Percentiles rank a stretch among this genome's conserved stretches.
phyloP scores from a whole-genome alignment of 2,888 invertebrate genomes.

The Entomobrya multifasciata region DNA sequence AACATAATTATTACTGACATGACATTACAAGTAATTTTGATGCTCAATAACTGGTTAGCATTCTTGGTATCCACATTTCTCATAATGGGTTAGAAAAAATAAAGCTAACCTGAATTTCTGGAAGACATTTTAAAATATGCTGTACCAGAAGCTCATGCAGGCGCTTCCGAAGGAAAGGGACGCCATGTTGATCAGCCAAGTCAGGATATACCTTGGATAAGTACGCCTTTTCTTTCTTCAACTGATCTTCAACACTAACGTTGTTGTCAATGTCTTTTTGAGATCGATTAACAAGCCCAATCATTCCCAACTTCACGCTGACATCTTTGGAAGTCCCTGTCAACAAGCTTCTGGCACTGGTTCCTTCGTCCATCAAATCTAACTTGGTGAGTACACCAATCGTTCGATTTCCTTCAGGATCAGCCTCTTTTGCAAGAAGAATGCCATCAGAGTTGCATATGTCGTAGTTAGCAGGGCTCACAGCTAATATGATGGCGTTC shows the following conservation, averaged over 20 bases:
- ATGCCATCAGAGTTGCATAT: conserved; percentile 84
- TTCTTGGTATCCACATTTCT: too few relatives aligned
- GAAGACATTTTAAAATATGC: conserved; percentile 98
- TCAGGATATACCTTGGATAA: conserved; percentile 98
- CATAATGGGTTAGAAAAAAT: neutral
- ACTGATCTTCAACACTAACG: conserved; percentile 86
- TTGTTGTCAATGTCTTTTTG: conserved; percentile 89
- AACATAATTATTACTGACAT: too few relatives aligned
- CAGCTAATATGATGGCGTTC: conserved; percentile 83
- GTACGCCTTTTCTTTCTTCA: conserved; percentile 96
- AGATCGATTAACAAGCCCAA: conserved; percentile 99
- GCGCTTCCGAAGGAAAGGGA: conserved; percentile 90
- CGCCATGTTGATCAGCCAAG: conserved; percentile 96
- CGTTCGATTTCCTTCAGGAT: conserved; percentile 86
- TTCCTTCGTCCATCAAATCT: conserved; percentile 99
- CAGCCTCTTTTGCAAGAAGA: conserved; percentile 83
- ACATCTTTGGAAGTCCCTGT: conserved; percentile 97
- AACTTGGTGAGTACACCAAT: conserved; percentile 99
- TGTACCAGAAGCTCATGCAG: conserved; percentile 90
- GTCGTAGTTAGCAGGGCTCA: conserved; percentile 83
- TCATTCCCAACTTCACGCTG: conserved; percentile 96
- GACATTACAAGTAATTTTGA: too few relatives aligned
- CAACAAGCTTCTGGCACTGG: conserved; percentile 98
- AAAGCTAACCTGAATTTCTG: conserved; percentile 87
- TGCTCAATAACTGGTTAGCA: too few relatives aligned